A percentile compares a stretch with the other conserved stretches of the same genome.
Conservation (phyloP, 2,113 vertebrate genomes). For the Prionailurus viverrinus region DNA sequence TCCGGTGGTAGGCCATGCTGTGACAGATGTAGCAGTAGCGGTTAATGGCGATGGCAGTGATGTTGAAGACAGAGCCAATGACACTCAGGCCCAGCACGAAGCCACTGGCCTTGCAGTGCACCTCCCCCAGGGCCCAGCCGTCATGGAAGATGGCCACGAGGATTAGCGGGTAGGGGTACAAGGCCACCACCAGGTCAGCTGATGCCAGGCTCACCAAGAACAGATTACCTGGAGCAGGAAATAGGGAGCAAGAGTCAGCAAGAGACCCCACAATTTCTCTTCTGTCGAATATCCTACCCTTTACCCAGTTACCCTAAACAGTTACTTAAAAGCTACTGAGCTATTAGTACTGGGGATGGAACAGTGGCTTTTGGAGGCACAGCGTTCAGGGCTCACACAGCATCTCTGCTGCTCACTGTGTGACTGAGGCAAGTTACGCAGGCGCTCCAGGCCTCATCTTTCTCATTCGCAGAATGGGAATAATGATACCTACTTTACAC, state of each 20-base stretch:
- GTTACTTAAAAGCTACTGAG: neutral
- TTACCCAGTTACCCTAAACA: neutral
- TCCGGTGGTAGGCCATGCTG: slow-evolving; percentile 91
- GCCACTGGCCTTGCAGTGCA: slow-evolving; percentile 94
- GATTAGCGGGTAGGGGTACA: slow-evolving; percentile 95
- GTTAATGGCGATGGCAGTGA: slow-evolving; percentile 95
- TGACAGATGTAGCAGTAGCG: slow-evolving; percentile 96
- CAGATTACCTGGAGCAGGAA: slow-evolving; percentile 91
- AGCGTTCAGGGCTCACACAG: neutral
- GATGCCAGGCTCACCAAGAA: slow-evolving; percentile 96
- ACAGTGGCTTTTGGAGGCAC: neutral
- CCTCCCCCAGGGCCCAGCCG: slow-evolving; percentile 93
- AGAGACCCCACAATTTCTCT: accelerated
- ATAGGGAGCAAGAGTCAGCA: slow-evolving; percentile 56
- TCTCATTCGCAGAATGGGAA: neutral
- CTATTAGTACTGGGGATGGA: neutral
- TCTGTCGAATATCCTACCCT: neutral
- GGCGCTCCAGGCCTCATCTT: neutral
- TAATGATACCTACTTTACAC: neutral
- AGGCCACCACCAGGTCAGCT: slow-evolving; percentile 94
- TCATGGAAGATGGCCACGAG: slow-evolving; percentile 94
- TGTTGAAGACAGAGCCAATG: slow-evolving; percentile 96
- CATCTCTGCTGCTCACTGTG: neutral
- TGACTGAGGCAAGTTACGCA: neutral
- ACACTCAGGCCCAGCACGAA: slow-evolving; percentile 96